Base-by-base conservation (phyloP, 2,113 vertebrate genomes). In the Cygnus buccinator region DNA sequence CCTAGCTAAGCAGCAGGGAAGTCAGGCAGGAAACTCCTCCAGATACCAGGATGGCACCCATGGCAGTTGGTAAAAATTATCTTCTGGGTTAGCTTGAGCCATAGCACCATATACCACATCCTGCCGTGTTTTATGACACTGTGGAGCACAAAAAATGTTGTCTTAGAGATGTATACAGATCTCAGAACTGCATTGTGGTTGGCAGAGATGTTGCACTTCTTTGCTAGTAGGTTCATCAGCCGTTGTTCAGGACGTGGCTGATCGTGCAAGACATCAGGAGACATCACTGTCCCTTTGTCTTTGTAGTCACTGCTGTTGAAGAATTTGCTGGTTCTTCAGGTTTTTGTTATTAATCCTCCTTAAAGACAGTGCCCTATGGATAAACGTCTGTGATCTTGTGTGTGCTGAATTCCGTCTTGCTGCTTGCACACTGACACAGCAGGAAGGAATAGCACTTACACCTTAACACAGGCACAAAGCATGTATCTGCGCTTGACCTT, bases 51-150 rank as follows among this genome's bases (percentile, higher is more conserved):
- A 7, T 17, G 52, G 43, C 44, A 54, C 43, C 70, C 29, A 23
- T 15, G 22, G 41, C 25, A 1, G 5, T 71, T 19, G 25, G 4
- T 13, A 10, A 9, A 18, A 19, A 33, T 1, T 11, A 9, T 5
- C 26, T 54, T 8, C 44, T 50, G 44, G 33, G 10, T 10, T 44
- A 65, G 20, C 79, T 22, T 13, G 37, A 48, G 46, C 67, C 54
- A n/a, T 0, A 28, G 25, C 12, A 15, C 37, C 18, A 1, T 1
- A 8, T 3, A 5, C 11, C 3, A 1, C 9, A 10, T 25, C 48
- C 80, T 35, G 35, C 33, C 8, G 0, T 2, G 12, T 3, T 35
- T 46, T 6, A 0, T n/a, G 67, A 1, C 44, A 33, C 33, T n/a
- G 31, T 9, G 72, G 28, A 43, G 67, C 8, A 5, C 14, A 50